These are phyloP conservation scores for Cylloceria caligata DNA, from an alignment of 2,888 invertebrate species.

Conservation along the genomic window DNA sequence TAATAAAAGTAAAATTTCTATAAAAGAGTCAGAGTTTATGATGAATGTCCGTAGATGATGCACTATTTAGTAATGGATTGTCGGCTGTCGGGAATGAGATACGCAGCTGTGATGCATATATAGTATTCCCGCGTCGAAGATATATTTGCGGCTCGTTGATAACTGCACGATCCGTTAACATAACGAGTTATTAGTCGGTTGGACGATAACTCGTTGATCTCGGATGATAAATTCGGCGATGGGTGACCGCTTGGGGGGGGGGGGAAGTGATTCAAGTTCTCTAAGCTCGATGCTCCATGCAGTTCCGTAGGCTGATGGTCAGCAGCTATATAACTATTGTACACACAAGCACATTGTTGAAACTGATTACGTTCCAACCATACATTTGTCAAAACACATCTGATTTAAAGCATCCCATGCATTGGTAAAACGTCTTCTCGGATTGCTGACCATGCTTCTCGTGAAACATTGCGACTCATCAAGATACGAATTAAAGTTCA, in stretches of 20 bases:
- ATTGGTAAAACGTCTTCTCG: no score
- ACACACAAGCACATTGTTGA: slow-evolving; percentile 77
- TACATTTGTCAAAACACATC: background rate
- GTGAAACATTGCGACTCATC: no score
- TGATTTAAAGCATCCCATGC: no score
- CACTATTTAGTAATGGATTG: slow-evolving; percentile 24
- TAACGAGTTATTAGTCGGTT: slow-evolving; percentile 75
- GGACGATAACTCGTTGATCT: slow-evolving; percentile 74
- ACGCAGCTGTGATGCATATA: background rate
- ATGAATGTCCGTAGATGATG: slow-evolving; percentile 1
- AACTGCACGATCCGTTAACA: slow-evolving; percentile 66
- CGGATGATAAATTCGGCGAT: slow-evolving; percentile 72
- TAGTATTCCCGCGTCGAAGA: slow-evolving; percentile 2
- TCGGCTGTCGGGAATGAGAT: slow-evolving; percentile 1
- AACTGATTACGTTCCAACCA: slow-evolving; percentile 54
- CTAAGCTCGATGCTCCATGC: slow-evolving; percentile 29
- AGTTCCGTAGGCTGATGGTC: background rate
- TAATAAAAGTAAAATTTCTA: no score
- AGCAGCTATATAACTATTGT: slow-evolving; percentile 65
- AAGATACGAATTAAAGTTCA: no score
- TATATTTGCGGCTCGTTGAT: slow-evolving; percentile 59
- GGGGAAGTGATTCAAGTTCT: slow-evolving; percentile 66
- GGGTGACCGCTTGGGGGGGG: slow-evolving; percentile 15
- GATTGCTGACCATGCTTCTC: no score
- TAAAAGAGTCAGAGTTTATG: no score